Evolutionary conservation across 2,797 vertebrate genomes (phyloP).

Genomic region (Chaenodraco wilsoni): DNA sequence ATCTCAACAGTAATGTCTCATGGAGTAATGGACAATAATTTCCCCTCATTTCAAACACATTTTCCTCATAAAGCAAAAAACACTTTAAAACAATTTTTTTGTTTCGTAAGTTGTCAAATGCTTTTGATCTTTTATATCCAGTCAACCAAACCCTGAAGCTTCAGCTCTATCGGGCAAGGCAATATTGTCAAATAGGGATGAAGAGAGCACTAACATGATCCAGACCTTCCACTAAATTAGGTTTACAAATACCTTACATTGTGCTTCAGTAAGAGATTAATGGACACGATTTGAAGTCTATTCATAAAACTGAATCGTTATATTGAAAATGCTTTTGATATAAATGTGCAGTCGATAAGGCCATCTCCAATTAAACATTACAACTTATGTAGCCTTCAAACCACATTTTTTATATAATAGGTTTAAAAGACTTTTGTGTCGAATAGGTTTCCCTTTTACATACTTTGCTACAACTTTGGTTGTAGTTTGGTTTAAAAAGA

Average conservation of each 20-base stretch:
- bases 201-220: conserved; percentile 8
- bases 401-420: background rate
- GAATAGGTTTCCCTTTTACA: conserved; percentile 13
- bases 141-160: background rate
- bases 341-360: background rate
- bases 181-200: conserved; percentile 13
- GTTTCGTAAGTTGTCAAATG: background rate
- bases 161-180: background rate
- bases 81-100: background rate
- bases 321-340: background rate
- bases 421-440: background rate
- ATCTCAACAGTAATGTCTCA: conserved; percentile 23
- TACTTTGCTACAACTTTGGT: background rate
- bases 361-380: background rate
- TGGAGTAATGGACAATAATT: conserved; percentile 1
- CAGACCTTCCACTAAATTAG: background rate
- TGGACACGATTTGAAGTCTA: background rate
- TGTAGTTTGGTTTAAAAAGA: conserved; percentile 4
- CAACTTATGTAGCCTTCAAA: background rate
- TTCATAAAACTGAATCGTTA: background rate
- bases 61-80: conserved; percentile 14
- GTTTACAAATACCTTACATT: background rate
- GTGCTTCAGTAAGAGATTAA: background rate
- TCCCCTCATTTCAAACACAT: conserved; percentile 15
- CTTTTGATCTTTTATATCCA: conserved; percentile 24